Base-by-base conservation (phyloP, 1,140 invertebrate species). In the Ceratosolen fusciceps region DNA sequence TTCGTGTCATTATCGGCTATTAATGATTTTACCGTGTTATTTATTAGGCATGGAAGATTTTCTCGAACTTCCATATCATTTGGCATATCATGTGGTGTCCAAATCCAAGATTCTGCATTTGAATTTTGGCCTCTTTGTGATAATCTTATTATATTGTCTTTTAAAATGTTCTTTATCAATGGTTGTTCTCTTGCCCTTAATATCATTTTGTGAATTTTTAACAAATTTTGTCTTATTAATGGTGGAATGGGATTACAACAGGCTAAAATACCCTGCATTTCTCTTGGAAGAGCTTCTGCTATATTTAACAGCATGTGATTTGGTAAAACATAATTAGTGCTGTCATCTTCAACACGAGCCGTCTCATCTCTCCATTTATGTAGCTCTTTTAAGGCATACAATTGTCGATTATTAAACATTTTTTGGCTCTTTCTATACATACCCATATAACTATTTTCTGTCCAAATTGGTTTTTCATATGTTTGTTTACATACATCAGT, bases 301-400 rank as follows among this genome's bases (percentile, higher is more conserved):
- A 99, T 96, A 83, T 97, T 93, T 31, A 99, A 86, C 87, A 99
- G 84, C 97, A 98, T 98, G 86, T 99, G 97, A 90, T 98, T 98
- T 0, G 98, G 98, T 76, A 99, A 88, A 43, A 99, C 95, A 88
- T 97, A 99, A 93, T 92, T 93, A 21, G 90, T 90, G 86, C 98
- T 98, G 88, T 99, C 98, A 89, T 99, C 98, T 86, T 98, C 94
- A 58, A 92, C 85, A 58, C 98, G 91, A 0, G 98, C 98, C 9
- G 94, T 92, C 29, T 89, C 84, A 89, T 99, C 98, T 67, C 98
- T 91, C 98, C 98, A 99, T 31, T 91, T 91, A 86, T 94, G 98
- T 0, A 99, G 86, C 83, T 95, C 92, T 81, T 94, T 93, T 2
- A 99, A 88, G 0, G 97, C 98, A 81, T 92, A 93, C 83, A 98